These are phyloP conservation scores for Pediacus dermestoides DNA, from an alignment of 2,888 invertebrate genomes.

Conservation along the genomic window DNA sequence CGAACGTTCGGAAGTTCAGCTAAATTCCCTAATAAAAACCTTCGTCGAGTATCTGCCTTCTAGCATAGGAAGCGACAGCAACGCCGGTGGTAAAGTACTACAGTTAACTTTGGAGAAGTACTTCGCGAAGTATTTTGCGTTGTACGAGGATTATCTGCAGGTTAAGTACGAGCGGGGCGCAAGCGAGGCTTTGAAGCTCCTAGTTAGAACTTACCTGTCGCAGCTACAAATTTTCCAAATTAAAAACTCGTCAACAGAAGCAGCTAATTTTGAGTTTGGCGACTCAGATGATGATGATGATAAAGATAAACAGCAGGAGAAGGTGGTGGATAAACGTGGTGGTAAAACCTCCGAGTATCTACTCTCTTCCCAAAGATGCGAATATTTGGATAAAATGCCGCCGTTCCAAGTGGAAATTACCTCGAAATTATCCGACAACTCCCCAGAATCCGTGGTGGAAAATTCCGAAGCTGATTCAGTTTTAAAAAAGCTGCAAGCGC, in stretches of 20 bases:
- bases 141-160: conserved; percentile 41
- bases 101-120: conserved; percentile 54
- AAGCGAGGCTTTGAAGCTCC: conserved; percentile 57
- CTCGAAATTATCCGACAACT: conserved; percentile 37
- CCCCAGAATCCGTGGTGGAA: no score
- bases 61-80: conserved; percentile 57
- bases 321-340: conserved; percentile 33
- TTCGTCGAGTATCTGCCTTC: conserved; percentile 65
- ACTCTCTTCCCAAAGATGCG: conserved; percentile 49
- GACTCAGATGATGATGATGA: conserved; percentile 27
- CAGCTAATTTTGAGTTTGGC: conserved; percentile 12
- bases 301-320: conserved; percentile 35
- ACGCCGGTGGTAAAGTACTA: conserved; percentile 51
- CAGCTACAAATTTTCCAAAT: conserved; percentile 46
- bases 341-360: conserved; percentile 43
- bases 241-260: conserved; percentile 31
- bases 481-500: conserved; percentile 53
- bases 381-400: conserved; percentile 54
- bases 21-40: no score
- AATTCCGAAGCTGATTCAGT: conserved; percentile 44
- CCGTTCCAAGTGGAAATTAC: conserved; percentile 49
- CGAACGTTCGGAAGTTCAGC: no score
- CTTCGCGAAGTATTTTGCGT: conserved; percentile 45
- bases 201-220: conserved; percentile 60
- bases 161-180: conserved; percentile 50